A percentile compares a stretch with the other conserved stretches of the same genome.
These are phyloP conservation scores for Papilio polytes DNA, from an alignment of 1,140 invertebrate genomes.

Conservation along the genomic window DNA sequence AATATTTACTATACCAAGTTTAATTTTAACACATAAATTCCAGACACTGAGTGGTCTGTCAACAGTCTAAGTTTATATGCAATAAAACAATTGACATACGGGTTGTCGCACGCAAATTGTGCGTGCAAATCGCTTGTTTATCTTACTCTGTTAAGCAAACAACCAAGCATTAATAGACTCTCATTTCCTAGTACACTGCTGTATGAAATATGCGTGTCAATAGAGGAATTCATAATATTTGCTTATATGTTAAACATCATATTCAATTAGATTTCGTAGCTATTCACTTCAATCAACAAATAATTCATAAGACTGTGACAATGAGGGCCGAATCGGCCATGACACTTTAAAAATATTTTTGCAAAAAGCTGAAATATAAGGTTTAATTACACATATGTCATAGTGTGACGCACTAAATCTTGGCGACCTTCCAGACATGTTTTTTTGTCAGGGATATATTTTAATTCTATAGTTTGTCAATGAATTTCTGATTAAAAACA, in stretches of 20 bases:
- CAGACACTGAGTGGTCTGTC: slow-evolving; percentile 13
- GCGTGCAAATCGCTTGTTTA: slow-evolving; percentile 44
- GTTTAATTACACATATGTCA: neutral
- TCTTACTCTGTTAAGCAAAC: slow-evolving; percentile 42
- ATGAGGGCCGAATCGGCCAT: neutral
- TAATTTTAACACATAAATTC: slow-evolving; percentile 19
- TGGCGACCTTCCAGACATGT: neutral
- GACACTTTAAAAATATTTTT: neutral
- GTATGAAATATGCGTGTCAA: slow-evolving; percentile 7
- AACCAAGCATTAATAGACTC: slow-evolving; percentile 9
- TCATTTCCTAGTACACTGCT: slow-evolving; percentile 34
- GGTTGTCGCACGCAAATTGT: slow-evolving; percentile 45
- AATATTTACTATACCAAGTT: neutral
- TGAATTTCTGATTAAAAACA: too few species aligned
- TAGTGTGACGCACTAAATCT: neutral
- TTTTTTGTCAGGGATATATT: too few species aligned
- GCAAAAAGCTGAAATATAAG: neutral
- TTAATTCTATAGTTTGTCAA: too few species aligned
- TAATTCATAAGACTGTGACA: neutral
- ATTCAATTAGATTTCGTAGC: slow-evolving; percentile 23
- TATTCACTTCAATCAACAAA: neutral
- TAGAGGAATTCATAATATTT: neutral
- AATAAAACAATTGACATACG: slow-evolving; percentile 45
- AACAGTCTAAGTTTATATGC: slow-evolving; percentile 27
- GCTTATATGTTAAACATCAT: slow-evolving; percentile 37